Conservation (phyloP, 2,113 vertebrate species). For the Lota lota region DNA sequence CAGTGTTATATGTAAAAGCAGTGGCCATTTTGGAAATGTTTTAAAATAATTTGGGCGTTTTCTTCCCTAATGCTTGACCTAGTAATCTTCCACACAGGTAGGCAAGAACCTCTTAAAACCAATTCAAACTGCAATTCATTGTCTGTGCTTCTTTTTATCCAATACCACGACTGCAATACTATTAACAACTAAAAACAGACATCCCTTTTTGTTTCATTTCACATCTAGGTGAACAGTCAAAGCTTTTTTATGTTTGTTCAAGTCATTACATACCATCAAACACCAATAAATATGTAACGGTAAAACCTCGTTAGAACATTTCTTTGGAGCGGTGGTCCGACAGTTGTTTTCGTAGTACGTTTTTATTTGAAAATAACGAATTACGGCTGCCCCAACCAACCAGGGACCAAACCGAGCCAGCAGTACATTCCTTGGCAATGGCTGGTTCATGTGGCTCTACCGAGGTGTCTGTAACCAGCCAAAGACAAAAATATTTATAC, state of each 20-base stretch:
- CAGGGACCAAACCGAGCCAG: too few relatives aligned
- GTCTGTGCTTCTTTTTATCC: neutral
- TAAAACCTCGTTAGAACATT: neutral
- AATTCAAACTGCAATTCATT: too few relatives aligned
- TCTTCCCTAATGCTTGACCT: too few relatives aligned
- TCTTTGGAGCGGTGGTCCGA: neutral
- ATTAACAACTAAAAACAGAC: neutral
- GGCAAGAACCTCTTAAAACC: too few relatives aligned
- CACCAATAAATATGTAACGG: neutral
- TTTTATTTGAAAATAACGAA: too few relatives aligned
- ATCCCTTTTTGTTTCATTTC: neutral
- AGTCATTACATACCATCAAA: neutral
- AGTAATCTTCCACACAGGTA: too few relatives aligned
- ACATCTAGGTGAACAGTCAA: neutral
- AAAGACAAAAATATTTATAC: neutral
- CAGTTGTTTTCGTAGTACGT: neutral
- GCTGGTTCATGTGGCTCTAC: neutral
- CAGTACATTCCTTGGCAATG: neutral
- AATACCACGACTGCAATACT: neutral
- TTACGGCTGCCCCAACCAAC: too few relatives aligned
- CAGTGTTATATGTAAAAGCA: too few relatives aligned
- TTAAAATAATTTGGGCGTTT: neutral
- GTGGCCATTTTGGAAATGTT: neutral
- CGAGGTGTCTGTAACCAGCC: neutral
- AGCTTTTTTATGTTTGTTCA: neutral